Evolutionary conservation across 2,113 vertebrate genomes (phyloP).

Genomic region (Thamnophis sirtalis): DNA sequence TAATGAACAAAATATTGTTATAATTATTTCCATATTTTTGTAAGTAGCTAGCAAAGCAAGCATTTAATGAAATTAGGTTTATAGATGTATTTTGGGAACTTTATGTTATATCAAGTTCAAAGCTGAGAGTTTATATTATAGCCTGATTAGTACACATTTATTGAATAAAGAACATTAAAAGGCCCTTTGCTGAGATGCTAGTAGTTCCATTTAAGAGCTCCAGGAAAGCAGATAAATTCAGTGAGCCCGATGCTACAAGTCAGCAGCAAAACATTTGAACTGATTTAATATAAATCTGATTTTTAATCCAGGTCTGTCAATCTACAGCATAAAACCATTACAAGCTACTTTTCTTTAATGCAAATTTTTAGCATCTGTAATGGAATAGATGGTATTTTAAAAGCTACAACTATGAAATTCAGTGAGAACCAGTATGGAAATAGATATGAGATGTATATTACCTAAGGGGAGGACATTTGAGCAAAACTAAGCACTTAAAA

Average conservation of each 20-base stretch:
- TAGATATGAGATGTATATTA: neutral
- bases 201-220: no score
- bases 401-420: neutral
- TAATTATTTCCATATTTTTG: slow-evolving; percentile 13
- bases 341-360: neutral
- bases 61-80: neutral
- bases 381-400: neutral
- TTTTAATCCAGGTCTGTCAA: neutral
- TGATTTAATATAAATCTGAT: neutral
- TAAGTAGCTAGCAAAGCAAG: neutral
- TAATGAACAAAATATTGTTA: slow-evolving; percentile 2
- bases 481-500: neutral
- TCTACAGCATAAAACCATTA: neutral
- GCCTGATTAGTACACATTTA: neutral
- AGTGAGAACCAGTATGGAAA: neutral
- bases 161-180: neutral
- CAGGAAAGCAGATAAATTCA: neutral
- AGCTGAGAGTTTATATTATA: neutral
- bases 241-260: neutral
- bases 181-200: neutral
- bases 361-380: neutral
- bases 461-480: neutral
- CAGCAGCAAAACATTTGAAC: neutral
- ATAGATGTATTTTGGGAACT: neutral
- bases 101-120: neutral